Conservation (phyloP, 2,113 vertebrate species). For the Ia io region DNA sequence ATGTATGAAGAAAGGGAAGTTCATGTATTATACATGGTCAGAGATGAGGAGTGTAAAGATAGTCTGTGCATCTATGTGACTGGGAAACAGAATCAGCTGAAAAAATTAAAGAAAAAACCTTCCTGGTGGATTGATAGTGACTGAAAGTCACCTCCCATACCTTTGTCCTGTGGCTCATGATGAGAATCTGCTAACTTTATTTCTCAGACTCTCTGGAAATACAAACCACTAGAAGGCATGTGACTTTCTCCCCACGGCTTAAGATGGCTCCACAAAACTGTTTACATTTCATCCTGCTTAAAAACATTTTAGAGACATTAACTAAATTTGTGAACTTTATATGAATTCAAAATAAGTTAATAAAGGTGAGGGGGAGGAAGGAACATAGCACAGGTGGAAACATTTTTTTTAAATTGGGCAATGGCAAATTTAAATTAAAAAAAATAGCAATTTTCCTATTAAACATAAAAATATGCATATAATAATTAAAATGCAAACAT, state of each 20-base stretch:
- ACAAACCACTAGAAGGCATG: neutral
- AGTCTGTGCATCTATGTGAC: neutral
- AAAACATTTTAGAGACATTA: neutral
- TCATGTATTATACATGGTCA: slow-evolving; percentile 26
- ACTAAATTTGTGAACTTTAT: neutral
- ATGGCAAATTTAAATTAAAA: neutral
- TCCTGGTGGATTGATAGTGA: neutral
- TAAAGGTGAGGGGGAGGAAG: neutral
- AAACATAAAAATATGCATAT: neutral
- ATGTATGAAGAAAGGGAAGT: neutral
- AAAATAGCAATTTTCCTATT: neutral
- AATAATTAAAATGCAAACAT: neutral
- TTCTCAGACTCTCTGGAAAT: neutral
- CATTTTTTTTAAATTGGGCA: neutral
- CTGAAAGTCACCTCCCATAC: neutral
- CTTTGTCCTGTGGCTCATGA: neutral
- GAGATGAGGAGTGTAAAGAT: neutral
- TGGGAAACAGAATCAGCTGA: neutral
- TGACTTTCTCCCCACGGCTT: neutral
- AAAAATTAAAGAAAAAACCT: neutral
- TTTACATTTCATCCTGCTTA: neutral
- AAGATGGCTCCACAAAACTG: neutral
- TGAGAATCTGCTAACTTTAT: neutral
- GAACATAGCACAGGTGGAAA: neutral
- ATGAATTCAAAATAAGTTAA: neutral